phyloP scores from a whole-genome alignment of 2,113 vertebrate species.

The Diphyllodes magnificus region DNA sequence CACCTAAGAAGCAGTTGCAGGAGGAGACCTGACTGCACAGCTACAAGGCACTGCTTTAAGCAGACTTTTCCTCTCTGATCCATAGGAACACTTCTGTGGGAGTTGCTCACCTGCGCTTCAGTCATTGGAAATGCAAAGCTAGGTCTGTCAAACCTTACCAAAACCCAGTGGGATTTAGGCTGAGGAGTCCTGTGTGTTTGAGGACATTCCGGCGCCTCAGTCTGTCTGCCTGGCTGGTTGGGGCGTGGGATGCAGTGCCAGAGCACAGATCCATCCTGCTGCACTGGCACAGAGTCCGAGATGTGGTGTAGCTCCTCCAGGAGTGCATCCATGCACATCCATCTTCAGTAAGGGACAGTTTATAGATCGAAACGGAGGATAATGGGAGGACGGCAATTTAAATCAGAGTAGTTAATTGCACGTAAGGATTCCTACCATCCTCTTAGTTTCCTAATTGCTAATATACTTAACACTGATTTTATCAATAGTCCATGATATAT shows the following conservation, averaged over 20 bases:
- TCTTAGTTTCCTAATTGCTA: slow-evolving; percentile 21
- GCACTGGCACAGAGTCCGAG: background rate
- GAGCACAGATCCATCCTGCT: background rate
- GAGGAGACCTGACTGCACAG: background rate
- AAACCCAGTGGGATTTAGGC: background rate
- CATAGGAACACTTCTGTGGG: background rate
- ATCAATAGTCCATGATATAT: slow-evolving; percentile 39
- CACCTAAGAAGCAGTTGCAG: background rate
- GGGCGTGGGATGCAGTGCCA: background rate
- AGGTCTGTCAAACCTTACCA: background rate
- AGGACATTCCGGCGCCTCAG: background rate
- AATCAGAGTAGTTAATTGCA: slow-evolving; percentile 19
- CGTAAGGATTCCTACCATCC: background rate
- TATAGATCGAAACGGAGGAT: background rate
- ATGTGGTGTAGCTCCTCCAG: background rate
- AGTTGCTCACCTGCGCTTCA: background rate
- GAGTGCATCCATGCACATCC: background rate
- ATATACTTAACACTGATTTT: slow-evolving; percentile 37
- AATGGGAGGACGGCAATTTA: background rate
- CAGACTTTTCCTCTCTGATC: background rate
- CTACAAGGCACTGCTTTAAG: background rate
- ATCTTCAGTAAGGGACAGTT: background rate
- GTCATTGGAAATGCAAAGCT: background rate
- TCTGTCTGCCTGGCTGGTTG: background rate
- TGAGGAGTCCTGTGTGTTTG: background rate